Evolutionary conservation across 64 coral and sea anemone genomes (phyloP), one percentile per base, ranked within the genome.

Genomic region (Pocillopora verrucosa): DNA sequence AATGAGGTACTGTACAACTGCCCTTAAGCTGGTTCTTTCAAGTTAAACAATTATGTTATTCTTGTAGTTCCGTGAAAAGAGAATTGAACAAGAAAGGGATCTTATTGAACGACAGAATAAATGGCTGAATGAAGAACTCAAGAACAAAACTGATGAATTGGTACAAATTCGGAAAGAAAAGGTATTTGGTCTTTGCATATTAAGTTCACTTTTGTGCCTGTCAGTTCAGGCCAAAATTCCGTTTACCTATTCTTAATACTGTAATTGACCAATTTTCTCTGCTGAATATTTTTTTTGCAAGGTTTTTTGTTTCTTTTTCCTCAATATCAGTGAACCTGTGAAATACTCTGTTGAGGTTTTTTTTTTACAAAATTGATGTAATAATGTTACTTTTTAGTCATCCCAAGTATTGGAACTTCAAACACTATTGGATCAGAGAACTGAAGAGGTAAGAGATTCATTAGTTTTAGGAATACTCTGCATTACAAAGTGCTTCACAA

Each of bases 1-100:
- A 51, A 37, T 16, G 19, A 20, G 17, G 58, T 59, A 11, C 22
- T 34, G 34, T 41, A 84, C 19, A 36, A 25, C 64, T 36, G 25
- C 10, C 60, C 7, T 59, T 80, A 16, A 36, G 16, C 51, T 24
- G 57, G 30, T 79, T 22, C 16, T 37, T 77, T 77, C 30, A 34
- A 77, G 5, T 12, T 79, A 11, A 68, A 24, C 68, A 6, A 83
- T 9, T 70, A 20, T 75, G 34, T 77, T 24, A 59, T 15, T 62
- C 51, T 61, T 61, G 16, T 16, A 96, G 95, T 88, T 96, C 20
- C 87, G 94, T 61, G 97, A 99, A 80, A 99, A 95, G 73, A 92
- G 97, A 65, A 82, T 99, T 75, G 91, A 95, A 51, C 97, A 99
- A 84, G 97, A 99, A 75, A 95, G 92, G 79, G 97, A 88, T 16